These are phyloP conservation scores for Volucella bombylans DNA, from an alignment of 2,888 invertebrate species.

Conservation along the genomic window DNA sequence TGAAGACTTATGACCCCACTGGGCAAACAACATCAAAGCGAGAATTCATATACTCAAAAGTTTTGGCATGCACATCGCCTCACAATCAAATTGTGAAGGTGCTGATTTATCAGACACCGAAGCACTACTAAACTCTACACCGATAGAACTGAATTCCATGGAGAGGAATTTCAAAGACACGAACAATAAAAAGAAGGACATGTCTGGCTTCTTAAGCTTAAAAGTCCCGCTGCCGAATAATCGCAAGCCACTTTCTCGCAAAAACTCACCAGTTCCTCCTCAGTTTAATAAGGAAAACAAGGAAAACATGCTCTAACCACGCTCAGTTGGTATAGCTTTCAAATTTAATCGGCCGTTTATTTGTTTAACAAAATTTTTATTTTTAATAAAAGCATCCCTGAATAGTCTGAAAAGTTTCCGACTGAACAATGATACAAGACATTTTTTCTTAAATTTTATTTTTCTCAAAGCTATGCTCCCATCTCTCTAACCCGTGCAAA, in stretches of 20 bases:
- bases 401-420: too few relatives aligned
- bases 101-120: constrained; percentile 78
- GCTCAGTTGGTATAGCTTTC: neutral
- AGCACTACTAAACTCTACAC: constrained; percentile 80
- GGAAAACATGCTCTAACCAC: constrained; percentile 48
- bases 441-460: too few relatives aligned
- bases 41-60: constrained; percentile 86
- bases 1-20: constrained; percentile 80
- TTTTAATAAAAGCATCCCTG: too few relatives aligned
- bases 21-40: constrained; percentile 87
- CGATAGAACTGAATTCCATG: constrained; percentile 75
- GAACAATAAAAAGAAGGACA: constrained; percentile 33
- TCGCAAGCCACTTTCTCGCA: constrained; percentile 50
- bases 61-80: constrained; percentile 87
- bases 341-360: neutral
- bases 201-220: constrained; percentile 9
- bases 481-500: too few relatives aligned
- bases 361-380: too few relatives aligned
- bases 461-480: too few relatives aligned
- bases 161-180: constrained; percentile 70
- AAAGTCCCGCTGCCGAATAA: constrained; percentile 44
- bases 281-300: constrained; percentile 56
- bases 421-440: too few relatives aligned
- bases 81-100: constrained; percentile 86
- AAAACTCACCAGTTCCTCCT: constrained; percentile 53